These are phyloP conservation scores for Holothuria scabra DNA, from an alignment of 53 echinoderm and acorn worm species.

Conservation along the genomic window DNA sequence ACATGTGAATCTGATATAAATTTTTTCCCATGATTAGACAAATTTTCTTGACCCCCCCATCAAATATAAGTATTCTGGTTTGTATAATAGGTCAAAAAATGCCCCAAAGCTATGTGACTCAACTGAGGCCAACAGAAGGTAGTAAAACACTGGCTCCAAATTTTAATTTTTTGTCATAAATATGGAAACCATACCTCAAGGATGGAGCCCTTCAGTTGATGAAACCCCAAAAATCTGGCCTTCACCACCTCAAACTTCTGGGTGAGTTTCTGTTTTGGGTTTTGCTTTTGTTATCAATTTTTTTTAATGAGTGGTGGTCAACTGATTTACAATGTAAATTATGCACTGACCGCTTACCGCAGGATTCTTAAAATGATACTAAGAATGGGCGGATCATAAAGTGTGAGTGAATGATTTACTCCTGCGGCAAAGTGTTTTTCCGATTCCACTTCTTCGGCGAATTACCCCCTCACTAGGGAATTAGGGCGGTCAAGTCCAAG, in stretches of 20 bases:
- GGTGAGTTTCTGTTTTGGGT: conserved; percentile 5
- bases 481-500: conserved; percentile 20
- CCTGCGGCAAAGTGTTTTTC: conserved; percentile 29
- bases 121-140: too few species aligned
- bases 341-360: conserved; percentile 10
- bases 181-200: conserved; percentile 7
- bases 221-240: neutral
- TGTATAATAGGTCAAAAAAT: too few species aligned
- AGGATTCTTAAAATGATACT: neutral
- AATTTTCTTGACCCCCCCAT: too few species aligned
- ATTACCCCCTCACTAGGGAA: conserved; percentile 40
- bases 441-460: neutral
- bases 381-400: conserved; percentile 8
- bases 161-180: too few species aligned
- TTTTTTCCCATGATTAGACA: too few species aligned
- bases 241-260: conserved; percentile 19
- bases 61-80: too few species aligned
- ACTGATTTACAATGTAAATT: conserved; percentile 45
- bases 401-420: conserved; percentile 37
- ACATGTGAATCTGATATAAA: too few species aligned
- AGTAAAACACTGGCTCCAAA: too few species aligned
- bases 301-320: conserved; percentile 40
- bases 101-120: too few species aligned
- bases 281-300: conserved; percentile 5
- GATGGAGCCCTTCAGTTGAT: neutral